Conservation (phyloP, 2,888 invertebrate genomes). For the Cephus rjabovi region DNA sequence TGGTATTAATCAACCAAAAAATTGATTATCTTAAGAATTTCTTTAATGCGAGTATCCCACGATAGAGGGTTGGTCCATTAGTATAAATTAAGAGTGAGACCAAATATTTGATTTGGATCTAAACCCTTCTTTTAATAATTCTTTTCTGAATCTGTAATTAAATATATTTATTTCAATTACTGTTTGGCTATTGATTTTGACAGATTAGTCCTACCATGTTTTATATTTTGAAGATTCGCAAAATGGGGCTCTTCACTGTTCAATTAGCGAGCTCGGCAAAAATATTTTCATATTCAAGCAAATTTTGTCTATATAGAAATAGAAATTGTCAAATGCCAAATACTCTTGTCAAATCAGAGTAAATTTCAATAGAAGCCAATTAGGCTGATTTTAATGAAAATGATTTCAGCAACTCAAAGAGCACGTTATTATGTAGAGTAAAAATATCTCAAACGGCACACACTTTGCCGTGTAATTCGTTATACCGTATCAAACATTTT, state of each 20-base stretch:
- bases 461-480: too few relatives aligned
- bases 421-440: not conserved
- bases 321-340: too few relatives aligned
- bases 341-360: not conserved
- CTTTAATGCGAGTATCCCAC: not conserved
- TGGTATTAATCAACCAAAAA: not conserved
- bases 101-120: not conserved
- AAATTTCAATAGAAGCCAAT: not conserved
- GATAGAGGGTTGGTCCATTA: not conserved
- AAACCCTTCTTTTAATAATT: not conserved
- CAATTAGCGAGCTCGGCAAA: not conserved
- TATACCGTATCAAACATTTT: too few relatives aligned
- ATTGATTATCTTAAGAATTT: not conserved
- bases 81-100: not conserved
- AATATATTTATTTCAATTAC: not conserved
- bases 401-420: not conserved
- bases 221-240: not conserved
- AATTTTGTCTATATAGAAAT: not conserved
- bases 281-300: not conserved
- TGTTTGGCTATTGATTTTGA: not conserved
- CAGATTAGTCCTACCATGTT: not conserved
- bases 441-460: too few relatives aligned
- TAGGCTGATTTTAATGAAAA: not conserved
- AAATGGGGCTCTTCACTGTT: not conserved
- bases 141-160: not conserved